phyloP scores from a whole-genome alignment of 2,797 vertebrate species.

The Manis javanica region DNA sequence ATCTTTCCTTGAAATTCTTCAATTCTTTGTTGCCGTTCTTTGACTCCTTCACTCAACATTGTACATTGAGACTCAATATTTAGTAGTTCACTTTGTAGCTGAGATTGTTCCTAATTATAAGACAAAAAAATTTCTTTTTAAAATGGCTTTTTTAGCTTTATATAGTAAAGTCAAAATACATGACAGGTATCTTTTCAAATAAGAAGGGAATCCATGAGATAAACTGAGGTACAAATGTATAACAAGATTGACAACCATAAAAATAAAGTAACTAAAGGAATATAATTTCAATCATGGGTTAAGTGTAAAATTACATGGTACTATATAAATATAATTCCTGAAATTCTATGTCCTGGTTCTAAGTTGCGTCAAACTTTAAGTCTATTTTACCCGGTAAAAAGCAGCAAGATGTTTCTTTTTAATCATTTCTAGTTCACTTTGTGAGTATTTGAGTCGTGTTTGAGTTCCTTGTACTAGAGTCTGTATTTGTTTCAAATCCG shows the following conservation, averaged over 20 bases:
- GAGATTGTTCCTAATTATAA: constrained; percentile 93
- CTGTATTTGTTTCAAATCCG: constrained; percentile 91
- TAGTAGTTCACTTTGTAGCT: constrained; percentile 91
- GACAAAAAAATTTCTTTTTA: constrained; percentile 53
- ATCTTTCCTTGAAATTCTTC: constrained; percentile 87
- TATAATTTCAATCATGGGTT: background rate
- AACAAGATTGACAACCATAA: background rate
- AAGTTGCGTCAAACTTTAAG: background rate
- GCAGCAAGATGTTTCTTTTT: constrained; percentile 90
- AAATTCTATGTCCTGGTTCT: background rate
- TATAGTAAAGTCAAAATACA: background rate
- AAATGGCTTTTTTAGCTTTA: background rate
- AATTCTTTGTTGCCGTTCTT: constrained; percentile 87
- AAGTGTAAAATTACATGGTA: background rate
- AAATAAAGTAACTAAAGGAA: constrained; percentile 30
- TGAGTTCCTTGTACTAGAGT: constrained; percentile 91
- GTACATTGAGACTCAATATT: constrained; percentile 90
- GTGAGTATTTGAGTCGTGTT: constrained; percentile 94
- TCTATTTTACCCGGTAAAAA: constrained; percentile 86
- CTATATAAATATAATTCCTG: background rate
- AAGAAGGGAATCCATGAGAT: background rate
- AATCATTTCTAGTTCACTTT: constrained; percentile 91
- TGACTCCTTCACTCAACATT: constrained; percentile 88
- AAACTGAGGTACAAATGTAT: background rate
- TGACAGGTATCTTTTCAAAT: background rate